Evolutionary conservation across 2,888 invertebrate genomes (phyloP), one percentile per base, ranked within the genome.

Genomic region (Mythimna impura): DNA sequence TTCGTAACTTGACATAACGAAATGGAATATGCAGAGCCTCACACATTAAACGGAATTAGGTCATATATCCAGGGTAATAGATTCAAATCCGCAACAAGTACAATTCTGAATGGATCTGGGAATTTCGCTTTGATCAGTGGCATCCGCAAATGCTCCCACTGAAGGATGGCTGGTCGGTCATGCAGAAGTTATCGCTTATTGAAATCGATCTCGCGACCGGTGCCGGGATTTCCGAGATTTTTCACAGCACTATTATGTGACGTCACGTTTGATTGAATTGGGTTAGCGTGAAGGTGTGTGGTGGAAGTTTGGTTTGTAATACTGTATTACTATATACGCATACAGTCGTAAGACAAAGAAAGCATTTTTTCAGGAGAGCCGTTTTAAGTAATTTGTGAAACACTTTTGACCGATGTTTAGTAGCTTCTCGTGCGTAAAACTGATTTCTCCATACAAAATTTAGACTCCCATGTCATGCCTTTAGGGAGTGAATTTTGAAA

Each of bases 161-260:
- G 83, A 89, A 89, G 88, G 83, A 89, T 87, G 81, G 73, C 85
- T 84, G 83, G 80, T 82, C 88, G 87, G 87, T 91, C 93, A 92
- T 92, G 94, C 91, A 89, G 92, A 94, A 94, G 90, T 93, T 93
- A 94, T 94, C 93, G 92, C 91, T 91, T 93, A 94, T 94, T 94
- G 93, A 93, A 93, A 94, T 94, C 93, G 93, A 94, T 91, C 85
- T 76, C 78, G 81, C 80, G 81, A 78, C 81, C 71, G 68, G 74
- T 82, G 76, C 80, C 85, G 84, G 85, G 52, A 70, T 74, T 57
- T 50, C 25, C 30, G 67, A 72, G 83, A 91, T 90, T 90, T 91
- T 91, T 89, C 88, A 81, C 87, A 83, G 76, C 88, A 89, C 89
- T 89, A 88, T 89, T 88, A 84, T 77, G 76, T 90, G 89, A 87